phyloP scores from a whole-genome alignment of 2,797 vertebrate genomes.

The Lindbergichthys nudifrons region DNA sequence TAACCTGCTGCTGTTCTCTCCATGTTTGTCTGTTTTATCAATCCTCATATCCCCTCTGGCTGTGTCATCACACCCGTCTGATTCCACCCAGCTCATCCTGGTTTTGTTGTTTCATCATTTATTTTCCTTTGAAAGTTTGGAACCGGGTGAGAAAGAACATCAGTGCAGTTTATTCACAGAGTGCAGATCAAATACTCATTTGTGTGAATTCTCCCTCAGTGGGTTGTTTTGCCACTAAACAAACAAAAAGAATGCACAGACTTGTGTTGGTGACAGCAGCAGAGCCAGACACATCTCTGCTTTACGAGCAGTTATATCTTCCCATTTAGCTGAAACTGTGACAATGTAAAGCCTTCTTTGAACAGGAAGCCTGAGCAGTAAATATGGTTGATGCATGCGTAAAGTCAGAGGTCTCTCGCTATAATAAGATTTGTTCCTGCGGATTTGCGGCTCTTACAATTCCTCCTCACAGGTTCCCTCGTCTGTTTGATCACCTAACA shows the following conservation, averaged over 20 bases:
- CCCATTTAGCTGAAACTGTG: constrained; percentile 52
- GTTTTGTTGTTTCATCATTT: constrained; percentile 56
- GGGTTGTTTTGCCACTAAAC: constrained; percentile 49
- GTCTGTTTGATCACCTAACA: constrained; percentile 86
- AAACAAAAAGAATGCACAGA: constrained; percentile 43
- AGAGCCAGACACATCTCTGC: constrained; percentile 50
- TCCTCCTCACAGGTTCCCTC: constrained; percentile 77
- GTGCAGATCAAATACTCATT: constrained; percentile 78
- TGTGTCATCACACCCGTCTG: constrained; percentile 53
- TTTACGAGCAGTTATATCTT: constrained; percentile 61
- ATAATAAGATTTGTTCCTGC: constrained; percentile 86
- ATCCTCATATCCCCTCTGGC: constrained; percentile 50
- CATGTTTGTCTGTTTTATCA: constrained; percentile 27
- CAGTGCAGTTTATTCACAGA: constrained; percentile 55
- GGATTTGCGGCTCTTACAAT: constrained; percentile 83
- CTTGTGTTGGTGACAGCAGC: constrained; percentile 62
- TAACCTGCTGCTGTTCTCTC: constrained; percentile 31
- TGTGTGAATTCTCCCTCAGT: constrained; percentile 55
- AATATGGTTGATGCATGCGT: constrained; percentile 57
- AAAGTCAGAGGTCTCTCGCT: constrained; percentile 67
- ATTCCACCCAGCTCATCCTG: constrained; percentile 59
- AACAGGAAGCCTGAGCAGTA: constrained; percentile 56
- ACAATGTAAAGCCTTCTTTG: constrained; percentile 66
- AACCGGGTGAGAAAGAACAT: constrained; percentile 54
- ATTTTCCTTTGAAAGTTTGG: constrained; percentile 64